These are phyloP conservation scores for Sander vitreus DNA, from an alignment of 2,113 vertebrate species.

Conservation along the genomic window DNA sequence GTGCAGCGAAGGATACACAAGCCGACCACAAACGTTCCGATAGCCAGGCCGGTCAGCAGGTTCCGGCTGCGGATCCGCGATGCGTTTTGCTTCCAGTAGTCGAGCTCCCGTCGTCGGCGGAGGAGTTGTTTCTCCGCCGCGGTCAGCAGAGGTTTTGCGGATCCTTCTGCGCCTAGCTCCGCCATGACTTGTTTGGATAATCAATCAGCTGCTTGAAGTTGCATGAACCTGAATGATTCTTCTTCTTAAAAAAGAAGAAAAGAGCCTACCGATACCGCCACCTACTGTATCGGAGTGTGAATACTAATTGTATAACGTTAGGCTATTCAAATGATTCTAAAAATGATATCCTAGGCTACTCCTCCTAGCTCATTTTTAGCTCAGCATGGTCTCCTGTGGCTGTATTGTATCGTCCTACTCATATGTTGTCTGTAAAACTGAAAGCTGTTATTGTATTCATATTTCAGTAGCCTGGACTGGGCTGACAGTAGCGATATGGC, in stretches of 20 bases:
- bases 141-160: conserved; percentile 30
- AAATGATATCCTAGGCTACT: too few relatives aligned
- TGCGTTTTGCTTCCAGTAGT: conserved; percentile 78
- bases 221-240: not conserved
- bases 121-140: conserved; percentile 77
- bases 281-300: not conserved
- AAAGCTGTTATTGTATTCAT: too few relatives aligned
- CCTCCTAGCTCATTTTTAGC: too few relatives aligned
- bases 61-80: conserved; percentile 83
- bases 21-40: conserved; percentile 85
- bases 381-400: too few relatives aligned
- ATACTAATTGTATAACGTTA: too few relatives aligned
- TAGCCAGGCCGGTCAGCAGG: conserved; percentile 82
- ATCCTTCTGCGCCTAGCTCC: not conserved
- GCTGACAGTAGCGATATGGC: too few relatives aligned
- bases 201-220: not conserved
- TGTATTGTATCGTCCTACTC: too few relatives aligned
- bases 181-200: conserved; percentile 43
- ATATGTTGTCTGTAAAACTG: too few relatives aligned
- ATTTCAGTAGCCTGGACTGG: too few relatives aligned
- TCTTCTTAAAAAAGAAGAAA: not conserved
- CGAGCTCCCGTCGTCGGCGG: conserved; percentile 74
- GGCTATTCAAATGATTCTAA: too few relatives aligned
- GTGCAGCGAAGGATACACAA: conserved; percentile 88
- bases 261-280: too few relatives aligned